Base-by-base conservation (phyloP, 2,797 vertebrate genomes). In the Lithobates sylvaticus region DNA sequence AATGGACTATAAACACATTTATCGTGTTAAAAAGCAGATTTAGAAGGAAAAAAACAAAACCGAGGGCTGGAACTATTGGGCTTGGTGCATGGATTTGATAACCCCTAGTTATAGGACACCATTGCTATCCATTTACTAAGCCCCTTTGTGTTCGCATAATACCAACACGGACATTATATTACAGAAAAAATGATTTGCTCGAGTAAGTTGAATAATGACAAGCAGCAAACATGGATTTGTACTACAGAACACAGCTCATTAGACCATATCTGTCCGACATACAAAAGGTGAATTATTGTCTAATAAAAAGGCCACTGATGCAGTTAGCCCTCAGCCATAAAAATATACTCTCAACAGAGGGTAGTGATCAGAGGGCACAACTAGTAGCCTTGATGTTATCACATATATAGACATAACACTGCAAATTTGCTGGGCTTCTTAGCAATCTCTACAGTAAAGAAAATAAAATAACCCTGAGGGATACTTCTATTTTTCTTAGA, bases 401-500 rank as follows among this genome's bases (percentile, higher is more conserved):
- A 71, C 29, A 29, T 50, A 27, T 13, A 72, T 26, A 23, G 23
- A 18, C n/a, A 69, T 26, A 58, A 32, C 77, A 12, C 16, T 36
- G 32, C 8, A 36, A 23, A 27, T 58, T 69, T 73, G 79, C 50
- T 10, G 42, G n/a, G 69, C 70, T 79, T 69, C 47, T 78, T 79
- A 79, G 71, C 58, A 72, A 78, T 64, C 70, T 72, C 68, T 85
- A 65, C 26, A 80, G 42, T 85, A 73, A 70, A 68, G 65, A 84
- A 32, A 91, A 90, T 89, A 92, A 90, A 94, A 92, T 82, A 94
- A 94, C 95, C 94, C 94, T 95, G 94, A 95, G 94, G 94, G 94
- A 94, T 91, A 92, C 88, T 90, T 88, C 91, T 90, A 90, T 93
- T 70, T 90, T 93, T 94, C 91, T 88, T 91, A 92, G 85, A 82